phyloP scores from a whole-genome alignment of 2,888 invertebrate species.

The Hyalella azteca region DNA sequence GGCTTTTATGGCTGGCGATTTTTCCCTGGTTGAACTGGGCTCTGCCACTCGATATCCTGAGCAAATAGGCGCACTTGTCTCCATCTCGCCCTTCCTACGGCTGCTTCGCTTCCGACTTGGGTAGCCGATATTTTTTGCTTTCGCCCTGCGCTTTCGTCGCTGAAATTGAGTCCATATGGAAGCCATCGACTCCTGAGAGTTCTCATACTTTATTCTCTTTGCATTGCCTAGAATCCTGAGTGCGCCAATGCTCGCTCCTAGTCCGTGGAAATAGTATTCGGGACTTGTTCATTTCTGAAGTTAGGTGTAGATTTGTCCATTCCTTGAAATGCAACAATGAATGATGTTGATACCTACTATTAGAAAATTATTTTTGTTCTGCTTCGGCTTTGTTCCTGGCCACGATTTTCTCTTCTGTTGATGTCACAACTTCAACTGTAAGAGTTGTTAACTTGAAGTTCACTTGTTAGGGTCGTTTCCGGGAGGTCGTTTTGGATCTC shows the following conservation, averaged over 20 bases:
- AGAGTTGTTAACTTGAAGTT: too few species aligned
- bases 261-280: too few species aligned
- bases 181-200: conserved; percentile 24
- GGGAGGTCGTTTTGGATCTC: neutral
- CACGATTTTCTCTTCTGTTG: too few species aligned
- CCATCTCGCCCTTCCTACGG: conserved; percentile 9
- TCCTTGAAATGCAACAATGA: too few species aligned
- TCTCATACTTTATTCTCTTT: conserved; percentile 21
- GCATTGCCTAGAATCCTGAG: neutral
- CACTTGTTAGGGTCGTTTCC: too few species aligned
- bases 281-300: too few species aligned
- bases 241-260: neutral
- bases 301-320: too few species aligned
- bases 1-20: too few species aligned
- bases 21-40: neutral
- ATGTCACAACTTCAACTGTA: too few species aligned
- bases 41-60: neutral
- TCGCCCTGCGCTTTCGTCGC: neutral
- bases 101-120: neutral
- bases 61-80: conserved; percentile 8
- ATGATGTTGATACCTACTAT: too few species aligned
- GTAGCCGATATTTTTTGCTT: neutral
- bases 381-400: too few species aligned
- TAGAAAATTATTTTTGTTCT: too few species aligned
- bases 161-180: conserved; percentile 18